Base-by-base conservation (phyloP, 2,888 invertebrate genomes). In the Callyntrura guangdongensis region DNA sequence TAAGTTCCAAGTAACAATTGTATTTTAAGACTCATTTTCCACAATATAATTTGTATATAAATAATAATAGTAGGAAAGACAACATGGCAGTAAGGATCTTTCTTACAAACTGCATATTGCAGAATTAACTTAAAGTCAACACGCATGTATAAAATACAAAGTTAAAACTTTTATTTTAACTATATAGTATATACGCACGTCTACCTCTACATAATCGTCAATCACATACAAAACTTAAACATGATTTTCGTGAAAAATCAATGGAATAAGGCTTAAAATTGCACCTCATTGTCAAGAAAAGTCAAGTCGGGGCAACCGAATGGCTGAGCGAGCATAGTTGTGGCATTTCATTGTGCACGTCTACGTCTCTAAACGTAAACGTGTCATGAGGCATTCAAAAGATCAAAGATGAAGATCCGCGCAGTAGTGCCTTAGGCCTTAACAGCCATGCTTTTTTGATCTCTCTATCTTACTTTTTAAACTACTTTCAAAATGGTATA, bases 171-270 rank as follows among this genome's bases (percentile, higher is more conserved):
- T 53, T 14, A 3, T 1, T 14, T 53, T 53, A 53, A 53, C 53
- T 14, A 53, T 53, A n/a, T n/a, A n/a, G n/a, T n/a, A 14, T 14
- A 2, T 53, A 53, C n/a, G n/a, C n/a, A n/a, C n/a, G n/a, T 53
- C 2, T 59, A n/a, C 59, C 6, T 17, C 59, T 22, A 9, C 6
- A 36, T 36, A 4, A 36, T 49, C 36, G 0, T 69, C 36, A 6
- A 69, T 45, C n/a, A 3, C 36, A 8, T 22, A 47, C 9, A 8
- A 45, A 12, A 36, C 0, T 27, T 4, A 17, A 17, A 64, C 11
- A 72, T 72, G n/a, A 72, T 27, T 45, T 74, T 74, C 74, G 74
- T 74, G 74, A 74, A 74, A 14, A 14, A 22, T 20, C 36, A 69
- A 74, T 49, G 74, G 74, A 14, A 74, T 22, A 45, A 11, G 22